Percentiles rank a stretch among this genome's conserved stretches.
phyloP scores from a whole-genome alignment of 2,888 invertebrate species.

The Morinoia aosen region DNA sequence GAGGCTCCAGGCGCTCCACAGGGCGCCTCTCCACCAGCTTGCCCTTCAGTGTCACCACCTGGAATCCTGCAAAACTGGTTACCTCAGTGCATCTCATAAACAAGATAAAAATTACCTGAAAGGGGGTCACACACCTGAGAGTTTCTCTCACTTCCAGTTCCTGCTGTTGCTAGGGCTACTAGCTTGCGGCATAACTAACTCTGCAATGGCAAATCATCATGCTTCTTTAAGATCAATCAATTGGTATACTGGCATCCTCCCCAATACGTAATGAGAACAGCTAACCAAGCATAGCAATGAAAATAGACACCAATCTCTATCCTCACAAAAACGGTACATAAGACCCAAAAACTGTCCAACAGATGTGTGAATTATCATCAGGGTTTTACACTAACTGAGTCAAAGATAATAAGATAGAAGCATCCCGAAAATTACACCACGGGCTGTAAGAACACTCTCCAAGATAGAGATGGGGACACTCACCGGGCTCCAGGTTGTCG shows the following conservation, averaged over 20 bases:
- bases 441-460: no score
- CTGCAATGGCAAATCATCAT: no score
- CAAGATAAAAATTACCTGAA: no score
- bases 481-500: slow-evolving; percentile 66
- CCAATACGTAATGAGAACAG: background rate
- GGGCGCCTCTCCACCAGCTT: slow-evolving; percentile 58
- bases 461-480: background rate
- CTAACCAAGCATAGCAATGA: background rate
- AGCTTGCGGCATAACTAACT: no score
- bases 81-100: background rate
- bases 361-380: no score
- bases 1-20: slow-evolving; percentile 60
- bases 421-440: no score
- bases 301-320: background rate
- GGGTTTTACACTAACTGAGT: no score
- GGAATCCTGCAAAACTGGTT: slow-evolving; percentile 59
- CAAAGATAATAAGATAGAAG: no score
- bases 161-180: background rate
- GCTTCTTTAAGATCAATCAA: no score
- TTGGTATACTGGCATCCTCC: background rate
- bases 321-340: background rate
- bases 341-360: no score
- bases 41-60: slow-evolving; percentile 65
- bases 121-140: no score
- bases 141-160: background rate